Conservation (phyloP, 2,113 vertebrate genomes). For the Alces alces region DNA sequence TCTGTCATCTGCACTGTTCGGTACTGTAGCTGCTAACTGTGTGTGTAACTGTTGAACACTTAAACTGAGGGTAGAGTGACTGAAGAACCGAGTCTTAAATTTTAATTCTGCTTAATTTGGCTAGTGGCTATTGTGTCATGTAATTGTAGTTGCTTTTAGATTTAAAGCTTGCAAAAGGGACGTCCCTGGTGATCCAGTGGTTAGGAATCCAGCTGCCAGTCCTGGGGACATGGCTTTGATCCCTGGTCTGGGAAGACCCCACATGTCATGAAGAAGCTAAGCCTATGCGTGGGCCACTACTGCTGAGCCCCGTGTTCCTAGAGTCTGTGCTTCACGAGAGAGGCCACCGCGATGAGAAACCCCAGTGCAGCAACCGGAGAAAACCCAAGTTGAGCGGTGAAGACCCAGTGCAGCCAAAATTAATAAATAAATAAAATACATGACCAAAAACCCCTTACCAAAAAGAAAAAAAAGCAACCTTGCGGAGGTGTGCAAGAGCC, state of each 20-base stretch:
- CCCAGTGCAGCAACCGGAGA: neutral
- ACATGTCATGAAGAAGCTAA: neutral
- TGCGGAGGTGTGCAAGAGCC: neutral
- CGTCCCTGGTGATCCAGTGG: neutral
- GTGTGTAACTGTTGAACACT: neutral
- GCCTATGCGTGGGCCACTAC: neutral
- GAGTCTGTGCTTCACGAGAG: neutral
- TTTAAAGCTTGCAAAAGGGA: neutral
- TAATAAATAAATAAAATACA: neutral
- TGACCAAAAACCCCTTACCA: neutral
- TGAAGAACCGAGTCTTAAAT: neutral
- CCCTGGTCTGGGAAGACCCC: neutral
- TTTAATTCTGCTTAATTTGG: neutral
- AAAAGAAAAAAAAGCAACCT: neutral
- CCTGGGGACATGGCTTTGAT: neutral
- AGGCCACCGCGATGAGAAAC: neutral
- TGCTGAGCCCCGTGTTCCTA: neutral
- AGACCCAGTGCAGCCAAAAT: neutral
- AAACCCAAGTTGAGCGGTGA: neutral
- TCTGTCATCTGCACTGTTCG: neutral
- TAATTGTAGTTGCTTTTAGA: neutral
- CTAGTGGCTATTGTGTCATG: neutral
- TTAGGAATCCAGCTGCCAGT: neutral
- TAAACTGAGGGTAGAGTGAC: neutral
- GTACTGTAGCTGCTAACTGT: accelerated